Conservation (phyloP, 2,797 vertebrate species). For the Platyrinchus mystaceus region DNA sequence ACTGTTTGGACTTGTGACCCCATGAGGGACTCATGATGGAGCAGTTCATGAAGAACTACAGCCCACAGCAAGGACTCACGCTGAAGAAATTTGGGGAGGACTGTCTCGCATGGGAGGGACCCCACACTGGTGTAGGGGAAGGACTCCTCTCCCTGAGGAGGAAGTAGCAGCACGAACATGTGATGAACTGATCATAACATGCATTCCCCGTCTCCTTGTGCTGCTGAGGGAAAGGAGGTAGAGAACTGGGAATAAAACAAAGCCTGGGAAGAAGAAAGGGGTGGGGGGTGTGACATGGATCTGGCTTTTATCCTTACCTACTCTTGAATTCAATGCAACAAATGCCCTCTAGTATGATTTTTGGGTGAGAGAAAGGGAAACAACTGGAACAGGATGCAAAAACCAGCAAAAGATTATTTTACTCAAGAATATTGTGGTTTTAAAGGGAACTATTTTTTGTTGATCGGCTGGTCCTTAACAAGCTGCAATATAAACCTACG, state of each 20-base stretch:
- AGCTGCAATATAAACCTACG: not conserved
- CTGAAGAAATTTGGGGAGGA: not conserved
- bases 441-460: not conserved
- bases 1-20: not conserved
- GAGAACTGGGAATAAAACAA: not conserved
- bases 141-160: not conserved
- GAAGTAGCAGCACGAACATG: not conserved
- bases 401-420: not conserved
- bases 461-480: not conserved
- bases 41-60: not conserved
- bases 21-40: not conserved
- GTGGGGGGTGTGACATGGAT: accelerated
- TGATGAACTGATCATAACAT: accelerated
- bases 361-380: not conserved
- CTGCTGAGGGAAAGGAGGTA: not conserved
- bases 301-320: not conserved
- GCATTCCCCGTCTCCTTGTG: not conserved
- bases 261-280: not conserved
- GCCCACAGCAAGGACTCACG: not conserved
- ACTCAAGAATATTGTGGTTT: not conserved
- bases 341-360: not conserved
- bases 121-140: not conserved
- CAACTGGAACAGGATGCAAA: not conserved
- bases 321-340: not conserved
- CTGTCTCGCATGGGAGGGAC: not conserved